Evolutionary conservation across 2,888 invertebrate genomes (phyloP).

Genomic region (Tholera decimalis): DNA sequence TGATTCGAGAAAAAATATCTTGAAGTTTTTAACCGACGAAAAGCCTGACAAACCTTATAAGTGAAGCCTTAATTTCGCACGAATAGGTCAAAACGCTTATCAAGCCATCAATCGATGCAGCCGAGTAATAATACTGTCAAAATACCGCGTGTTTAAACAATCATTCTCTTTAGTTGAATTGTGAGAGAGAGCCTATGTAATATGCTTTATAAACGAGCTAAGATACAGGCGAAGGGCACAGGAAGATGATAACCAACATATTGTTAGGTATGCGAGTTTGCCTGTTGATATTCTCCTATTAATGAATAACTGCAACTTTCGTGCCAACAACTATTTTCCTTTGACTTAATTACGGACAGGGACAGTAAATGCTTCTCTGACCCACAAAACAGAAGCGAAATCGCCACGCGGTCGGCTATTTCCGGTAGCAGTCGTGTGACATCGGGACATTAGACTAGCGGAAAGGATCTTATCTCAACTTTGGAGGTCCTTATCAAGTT

Average conservation of each 20-base stretch:
- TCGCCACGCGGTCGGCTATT: too few species aligned
- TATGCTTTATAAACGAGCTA: neutral
- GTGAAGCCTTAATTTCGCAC: neutral
- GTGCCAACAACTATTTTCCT: neutral
- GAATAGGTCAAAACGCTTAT: neutral
- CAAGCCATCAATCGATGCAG: conserved; percentile 16
- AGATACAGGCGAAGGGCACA: neutral
- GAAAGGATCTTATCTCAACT: too few species aligned
- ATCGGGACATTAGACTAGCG: too few species aligned
- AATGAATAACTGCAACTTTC: neutral
- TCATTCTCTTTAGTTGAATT: neutral
- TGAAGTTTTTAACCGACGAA: neutral
- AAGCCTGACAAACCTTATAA: neutral
- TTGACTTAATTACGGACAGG: too few species aligned
- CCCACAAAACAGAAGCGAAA: too few species aligned
- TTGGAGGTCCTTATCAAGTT: too few species aligned
- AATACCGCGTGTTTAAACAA: conserved; percentile 42
- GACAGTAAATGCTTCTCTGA: too few species aligned
- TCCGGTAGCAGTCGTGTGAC: too few species aligned
- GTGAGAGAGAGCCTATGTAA: neutral
- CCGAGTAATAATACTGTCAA: conserved; percentile 7
- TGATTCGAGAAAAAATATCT: too few species aligned
- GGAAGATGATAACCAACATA: too few species aligned
- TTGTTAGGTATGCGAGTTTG: neutral
- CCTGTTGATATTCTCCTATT: neutral